Evolutionary conservation across 2,113 vertebrate genomes (phyloP).

Genomic region (Theristicus caerulescens): DNA sequence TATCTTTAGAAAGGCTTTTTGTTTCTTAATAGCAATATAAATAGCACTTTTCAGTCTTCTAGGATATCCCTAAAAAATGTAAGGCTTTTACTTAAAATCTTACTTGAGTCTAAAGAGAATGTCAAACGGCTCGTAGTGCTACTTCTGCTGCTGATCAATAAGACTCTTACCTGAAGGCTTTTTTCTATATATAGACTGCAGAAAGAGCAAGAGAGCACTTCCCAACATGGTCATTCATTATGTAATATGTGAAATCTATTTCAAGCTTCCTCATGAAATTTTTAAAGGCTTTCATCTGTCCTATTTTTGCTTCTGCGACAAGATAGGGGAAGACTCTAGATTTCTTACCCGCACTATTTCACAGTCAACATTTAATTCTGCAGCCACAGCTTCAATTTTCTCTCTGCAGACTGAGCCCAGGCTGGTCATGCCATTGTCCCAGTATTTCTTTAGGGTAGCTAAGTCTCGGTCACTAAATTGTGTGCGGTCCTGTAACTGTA

Average conservation of each 20-base stretch:
- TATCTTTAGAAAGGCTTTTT: background rate
- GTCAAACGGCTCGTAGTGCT: background rate
- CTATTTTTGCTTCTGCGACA: conserved; percentile 49
- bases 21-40: background rate
- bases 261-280: conserved; percentile 61
- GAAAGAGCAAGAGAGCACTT: conserved; percentile 60
- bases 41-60: background rate
- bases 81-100: background rate
- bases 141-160: conserved; percentile 26
- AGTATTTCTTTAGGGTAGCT: conserved; percentile 93
- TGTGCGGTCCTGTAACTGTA: conserved; percentile 95
- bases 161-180: conserved; percentile 60
- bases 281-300: conserved; percentile 68
- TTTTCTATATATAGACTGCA: conserved; percentile 61
- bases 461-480: conserved; percentile 96
- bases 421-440: conserved; percentile 99
- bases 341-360: conserved; percentile 97
- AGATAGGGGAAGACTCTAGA: conserved; percentile 47
- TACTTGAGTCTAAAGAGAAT: background rate
- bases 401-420: conserved; percentile 96
- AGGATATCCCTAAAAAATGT: background rate
- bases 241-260: conserved; percentile 68
- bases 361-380: conserved; percentile 93
- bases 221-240: conserved; percentile 65
- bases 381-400: conserved; percentile 94